Conservation (phyloP, 2,113 vertebrate genomes). For the Gopherus flavomarginatus region DNA sequence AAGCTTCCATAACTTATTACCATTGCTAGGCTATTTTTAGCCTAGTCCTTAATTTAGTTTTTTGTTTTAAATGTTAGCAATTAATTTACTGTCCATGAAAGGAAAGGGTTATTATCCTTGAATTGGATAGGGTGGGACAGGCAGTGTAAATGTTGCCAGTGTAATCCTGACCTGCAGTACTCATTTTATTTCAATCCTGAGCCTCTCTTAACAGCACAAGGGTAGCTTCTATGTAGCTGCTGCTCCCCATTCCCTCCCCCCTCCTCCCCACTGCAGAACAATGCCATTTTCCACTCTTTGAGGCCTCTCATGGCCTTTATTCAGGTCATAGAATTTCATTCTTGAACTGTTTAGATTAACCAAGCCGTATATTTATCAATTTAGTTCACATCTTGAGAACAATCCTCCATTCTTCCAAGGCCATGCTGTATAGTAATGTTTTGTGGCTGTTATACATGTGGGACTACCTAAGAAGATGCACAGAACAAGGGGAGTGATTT, state of each 20-base stretch:
- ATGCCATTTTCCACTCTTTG: neutral
- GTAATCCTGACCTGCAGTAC: neutral
- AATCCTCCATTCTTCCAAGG: neutral
- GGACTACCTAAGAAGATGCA: neutral
- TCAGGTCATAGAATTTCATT: neutral
- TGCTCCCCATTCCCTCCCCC: neutral
- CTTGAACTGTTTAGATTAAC: neutral
- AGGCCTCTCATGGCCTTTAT: neutral
- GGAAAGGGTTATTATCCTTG: neutral
- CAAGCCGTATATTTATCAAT: neutral
- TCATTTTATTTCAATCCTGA: neutral
- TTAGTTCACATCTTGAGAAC: neutral
- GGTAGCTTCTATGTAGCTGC: neutral
- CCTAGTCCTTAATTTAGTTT: neutral
- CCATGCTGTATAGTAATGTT: neutral
- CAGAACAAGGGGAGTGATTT: neutral
- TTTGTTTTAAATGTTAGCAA: constrained; percentile 25
- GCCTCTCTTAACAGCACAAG: neutral
- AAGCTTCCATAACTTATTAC: constrained; percentile 6
- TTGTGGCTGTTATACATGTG: neutral
- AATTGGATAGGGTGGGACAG: neutral
- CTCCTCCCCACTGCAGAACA: neutral
- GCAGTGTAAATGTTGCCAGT: neutral
- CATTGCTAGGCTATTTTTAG: neutral
- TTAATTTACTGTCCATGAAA: neutral